Evolutionary conservation across 2,888 invertebrate species (phyloP), one percentile per base, ranked within the genome.

Genomic region (Minunthozetes semirufus): DNA sequence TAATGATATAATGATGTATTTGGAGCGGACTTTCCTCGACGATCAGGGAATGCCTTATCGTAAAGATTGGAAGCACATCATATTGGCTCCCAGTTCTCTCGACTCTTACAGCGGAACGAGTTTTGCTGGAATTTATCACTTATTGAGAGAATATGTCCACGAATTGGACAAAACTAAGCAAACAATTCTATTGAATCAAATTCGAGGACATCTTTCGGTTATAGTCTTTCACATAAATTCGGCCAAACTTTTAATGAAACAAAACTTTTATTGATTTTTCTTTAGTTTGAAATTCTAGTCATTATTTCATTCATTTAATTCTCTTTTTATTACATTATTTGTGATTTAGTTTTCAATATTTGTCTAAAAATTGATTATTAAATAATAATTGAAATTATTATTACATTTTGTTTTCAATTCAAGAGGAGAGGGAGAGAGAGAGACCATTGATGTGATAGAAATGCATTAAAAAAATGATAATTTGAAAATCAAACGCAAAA

Each of bases 201-300:
- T 63, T 29, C 15, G 38, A 29, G 19, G 4, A 63, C 63, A 63
- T 63, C 19, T 63, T 17, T 63, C 63, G 4, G 63, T 63, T n/a
- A 63, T 63, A 17, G 63, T 63, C 4, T 63, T 63, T 19, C 63
- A 63, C 22, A 63, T 63, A 63, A 63, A 63, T 63, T 15, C 63
- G 2, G 63, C 63, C 63, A 63, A 63, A 63, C 63, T 33, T 33
- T 33, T 63, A 38, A 5, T 63, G 0, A 63, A 63, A 33, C 63
- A 63, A 25, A 53, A 11, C 11, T 42, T 42, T 11, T 1, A 42
- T 11, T 42, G 42, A 42, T 42, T 42, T 42, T 8, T 1, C 1
- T 42, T 42, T 8, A 42, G 1, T 42, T 42, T 13, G 1, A 4
- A 42, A 42, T 42, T 42, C 42, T 42, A 42, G 42, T 42, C 42